Evolutionary conservation across 2,888 invertebrate genomes (phyloP).

Genomic region (Galeruca laticollis): DNA sequence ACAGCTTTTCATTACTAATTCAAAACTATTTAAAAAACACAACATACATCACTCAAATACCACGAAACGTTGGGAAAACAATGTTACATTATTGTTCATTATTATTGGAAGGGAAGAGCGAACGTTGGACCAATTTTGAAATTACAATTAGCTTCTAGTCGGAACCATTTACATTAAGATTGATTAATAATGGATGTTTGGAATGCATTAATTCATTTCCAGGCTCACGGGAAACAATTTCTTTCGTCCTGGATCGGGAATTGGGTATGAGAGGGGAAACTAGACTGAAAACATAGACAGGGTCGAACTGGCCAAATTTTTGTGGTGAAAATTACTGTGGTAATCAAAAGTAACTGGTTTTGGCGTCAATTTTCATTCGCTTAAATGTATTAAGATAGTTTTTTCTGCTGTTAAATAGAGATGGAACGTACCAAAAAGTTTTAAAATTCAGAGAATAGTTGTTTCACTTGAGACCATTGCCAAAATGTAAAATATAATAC

Average conservation of each 20-base stretch:
- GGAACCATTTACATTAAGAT: slow-evolving; percentile 67
- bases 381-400: too few relatives aligned
- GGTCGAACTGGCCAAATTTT: neutral
- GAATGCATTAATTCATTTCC: slow-evolving; percentile 67
- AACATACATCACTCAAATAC: slow-evolving; percentile 6
- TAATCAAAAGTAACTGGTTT: too few relatives aligned
- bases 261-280: slow-evolving; percentile 45
- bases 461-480: too few relatives aligned
- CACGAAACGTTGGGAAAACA: slow-evolving; percentile 37
- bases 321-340: neutral
- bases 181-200: slow-evolving; percentile 66
- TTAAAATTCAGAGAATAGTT: too few relatives aligned
- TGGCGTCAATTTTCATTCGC: too few relatives aligned
- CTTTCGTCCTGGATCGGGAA: slow-evolving; percentile 59
- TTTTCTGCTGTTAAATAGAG: too few relatives aligned
- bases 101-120: slow-evolving; percentile 27
- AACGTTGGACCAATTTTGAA: slow-evolving; percentile 46
- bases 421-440: too few relatives aligned
- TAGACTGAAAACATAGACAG: slow-evolving; percentile 11
- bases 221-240: slow-evolving; percentile 65
- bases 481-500: too few relatives aligned
- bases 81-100: slow-evolving; percentile 34
- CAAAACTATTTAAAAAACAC: neutral
- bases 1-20: neutral
- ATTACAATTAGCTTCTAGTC: slow-evolving; percentile 57